A percentile compares a stretch with the other conserved stretches of the same genome.
phyloP scores from a whole-genome alignment of 2,888 invertebrate genomes.

The Drosophila conformis region DNA sequence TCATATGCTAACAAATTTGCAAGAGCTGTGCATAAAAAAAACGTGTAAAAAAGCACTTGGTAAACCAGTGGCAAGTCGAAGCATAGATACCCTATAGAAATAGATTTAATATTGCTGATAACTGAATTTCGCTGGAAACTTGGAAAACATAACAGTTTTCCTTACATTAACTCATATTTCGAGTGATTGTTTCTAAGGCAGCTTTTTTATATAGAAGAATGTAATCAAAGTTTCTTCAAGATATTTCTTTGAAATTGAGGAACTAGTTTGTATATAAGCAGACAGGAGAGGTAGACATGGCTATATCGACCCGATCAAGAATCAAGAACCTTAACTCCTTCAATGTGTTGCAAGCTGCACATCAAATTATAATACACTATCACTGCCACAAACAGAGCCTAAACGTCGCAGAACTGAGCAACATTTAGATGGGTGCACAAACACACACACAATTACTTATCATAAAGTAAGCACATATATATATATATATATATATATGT shows the following conservation, averaged over 20 bases:
- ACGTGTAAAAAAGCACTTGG: constrained; percentile 66
- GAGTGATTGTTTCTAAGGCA: background rate
- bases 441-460: background rate
- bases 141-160: background rate
- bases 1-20: constrained; percentile 76
- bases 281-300: background rate
- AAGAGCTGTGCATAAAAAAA: constrained; percentile 11
- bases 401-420: constrained; percentile 55
- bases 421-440: constrained; percentile 44
- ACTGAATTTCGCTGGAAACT: background rate
- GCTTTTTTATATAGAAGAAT: background rate
- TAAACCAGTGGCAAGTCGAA: background rate
- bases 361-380: background rate
- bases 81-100: background rate
- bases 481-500: background rate
- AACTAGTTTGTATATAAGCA: background rate
- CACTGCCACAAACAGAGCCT: background rate
- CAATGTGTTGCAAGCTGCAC: background rate
- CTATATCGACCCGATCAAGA: background rate
- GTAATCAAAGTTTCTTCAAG: background rate
- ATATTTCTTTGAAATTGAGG: background rate
- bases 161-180: background rate
- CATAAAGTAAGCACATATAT: constrained; percentile 4
- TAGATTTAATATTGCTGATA: background rate
- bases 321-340: background rate